Conservation (phyloP, 2,797 vertebrate species). For the Gymnopithys bicolor region DNA sequence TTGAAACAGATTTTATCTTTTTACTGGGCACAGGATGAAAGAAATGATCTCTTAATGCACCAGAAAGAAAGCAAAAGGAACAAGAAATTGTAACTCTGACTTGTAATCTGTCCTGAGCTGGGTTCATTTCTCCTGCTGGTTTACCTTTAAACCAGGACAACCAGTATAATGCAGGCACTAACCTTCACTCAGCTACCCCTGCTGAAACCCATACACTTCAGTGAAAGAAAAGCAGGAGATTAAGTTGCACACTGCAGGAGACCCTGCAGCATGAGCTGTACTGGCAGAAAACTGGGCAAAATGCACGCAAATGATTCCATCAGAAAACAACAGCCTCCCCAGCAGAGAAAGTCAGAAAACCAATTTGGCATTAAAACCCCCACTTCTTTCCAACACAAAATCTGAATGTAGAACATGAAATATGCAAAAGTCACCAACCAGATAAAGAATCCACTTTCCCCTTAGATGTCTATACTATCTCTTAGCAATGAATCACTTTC, state of each 20-base stretch:
- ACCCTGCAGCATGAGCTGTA: not conserved
- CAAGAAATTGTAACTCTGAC: not conserved
- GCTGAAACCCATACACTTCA: not conserved
- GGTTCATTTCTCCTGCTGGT: too few relatives aligned
- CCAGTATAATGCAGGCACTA: not conserved
- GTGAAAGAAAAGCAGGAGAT: constrained; percentile 2
- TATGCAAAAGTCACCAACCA: not conserved
- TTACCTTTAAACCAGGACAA: too few relatives aligned
- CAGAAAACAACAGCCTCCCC: not conserved
- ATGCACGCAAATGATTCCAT: not conserved
- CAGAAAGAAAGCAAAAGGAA: constrained; percentile 6
- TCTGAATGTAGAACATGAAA: not conserved
- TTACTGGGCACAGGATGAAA: constrained; percentile 13
- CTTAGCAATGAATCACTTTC: not conserved
- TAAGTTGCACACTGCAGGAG: not conserved
- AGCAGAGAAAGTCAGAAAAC: not conserved
- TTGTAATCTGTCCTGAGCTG: too few relatives aligned
- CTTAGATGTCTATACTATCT: not conserved
- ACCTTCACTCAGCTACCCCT: not conserved
- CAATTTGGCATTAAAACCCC: not conserved
- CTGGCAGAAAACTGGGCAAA: not conserved
- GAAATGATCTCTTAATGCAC: not conserved
- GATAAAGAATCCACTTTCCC: not conserved
- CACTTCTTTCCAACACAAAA: not conserved
- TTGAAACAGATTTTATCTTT: not conserved